Evolutionary conservation across 2,797 vertebrate species (phyloP).

Genomic region (Synanceia verrucosa): DNA sequence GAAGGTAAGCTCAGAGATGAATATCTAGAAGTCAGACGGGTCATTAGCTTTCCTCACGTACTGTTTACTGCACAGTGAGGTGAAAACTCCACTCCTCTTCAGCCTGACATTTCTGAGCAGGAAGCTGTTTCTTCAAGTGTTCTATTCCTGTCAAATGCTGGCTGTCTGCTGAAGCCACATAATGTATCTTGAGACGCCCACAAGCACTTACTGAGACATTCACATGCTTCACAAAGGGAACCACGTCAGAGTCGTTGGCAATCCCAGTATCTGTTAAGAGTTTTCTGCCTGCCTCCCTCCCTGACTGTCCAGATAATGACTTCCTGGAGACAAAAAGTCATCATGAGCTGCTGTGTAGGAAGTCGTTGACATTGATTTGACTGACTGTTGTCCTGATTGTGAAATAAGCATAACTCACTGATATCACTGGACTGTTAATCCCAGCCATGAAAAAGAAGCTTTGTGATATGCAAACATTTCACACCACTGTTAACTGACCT

Average conservation of each 20-base stretch:
- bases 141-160: slow-evolving; percentile 15
- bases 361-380: slow-evolving; percentile 73
- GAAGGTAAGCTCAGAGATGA: slow-evolving; percentile 86
- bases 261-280: background rate
- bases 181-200: slow-evolving; percentile 40
- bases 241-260: background rate
- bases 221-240: slow-evolving; percentile 40
- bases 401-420: slow-evolving; percentile 70
- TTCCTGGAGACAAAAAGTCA: slow-evolving; percentile 67
- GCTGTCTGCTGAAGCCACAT: slow-evolving; percentile 9
- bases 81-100: background rate
- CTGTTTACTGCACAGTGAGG: background rate
- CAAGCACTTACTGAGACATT: slow-evolving; percentile 9
- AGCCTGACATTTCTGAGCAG: background rate
- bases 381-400: slow-evolving; percentile 73
- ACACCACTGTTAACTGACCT: too few relatives aligned
- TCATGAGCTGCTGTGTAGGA: slow-evolving; percentile 57
- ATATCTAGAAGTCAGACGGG: rapidly evolving
- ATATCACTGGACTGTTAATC: background rate
- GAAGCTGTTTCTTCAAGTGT: slow-evolving; percentile 18
- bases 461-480: slow-evolving; percentile 4
- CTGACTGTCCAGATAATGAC: slow-evolving; percentile 42
- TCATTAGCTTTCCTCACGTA: background rate
- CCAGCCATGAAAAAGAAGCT: background rate
- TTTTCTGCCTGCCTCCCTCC: background rate